phyloP scores from a whole-genome alignment of 2,888 invertebrate genomes.

The Rutpela maculata region DNA sequence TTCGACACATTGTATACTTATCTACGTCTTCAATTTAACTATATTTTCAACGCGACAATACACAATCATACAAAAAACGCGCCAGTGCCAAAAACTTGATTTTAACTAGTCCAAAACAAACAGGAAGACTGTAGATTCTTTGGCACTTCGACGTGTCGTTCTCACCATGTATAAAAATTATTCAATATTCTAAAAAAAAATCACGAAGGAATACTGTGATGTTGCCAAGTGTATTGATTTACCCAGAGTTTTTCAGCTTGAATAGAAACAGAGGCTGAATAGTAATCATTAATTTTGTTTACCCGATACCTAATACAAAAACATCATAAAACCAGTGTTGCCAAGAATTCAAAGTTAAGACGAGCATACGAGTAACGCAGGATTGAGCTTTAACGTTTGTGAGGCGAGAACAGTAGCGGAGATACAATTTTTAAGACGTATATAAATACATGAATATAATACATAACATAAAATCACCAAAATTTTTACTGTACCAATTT shows the following conservation, averaged over 20 bases:
- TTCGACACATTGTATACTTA: no score
- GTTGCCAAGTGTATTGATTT: constrained; percentile 14
- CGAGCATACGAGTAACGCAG: constrained; percentile 12
- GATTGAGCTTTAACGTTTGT: background rate
- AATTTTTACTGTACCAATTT: no score
- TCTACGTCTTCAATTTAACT: no score
- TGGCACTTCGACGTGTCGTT: background rate
- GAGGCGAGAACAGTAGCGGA: background rate
- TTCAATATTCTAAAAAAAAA: background rate
- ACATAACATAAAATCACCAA: no score
- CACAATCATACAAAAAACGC: no score
- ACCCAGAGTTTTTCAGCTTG: constrained; percentile 12
- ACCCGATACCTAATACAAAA: constrained; percentile 34
- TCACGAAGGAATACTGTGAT: background rate
- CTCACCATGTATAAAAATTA: background rate
- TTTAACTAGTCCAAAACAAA: background rate
- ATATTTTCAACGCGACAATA: no score
- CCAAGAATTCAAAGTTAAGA: constrained; percentile 26
- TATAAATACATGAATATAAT: no score
- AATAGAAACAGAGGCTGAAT: constrained; percentile 21
- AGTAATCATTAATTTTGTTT: constrained; percentile 37
- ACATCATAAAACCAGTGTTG: constrained; percentile 32
- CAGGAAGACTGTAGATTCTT: background rate
- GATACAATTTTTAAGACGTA: background rate
- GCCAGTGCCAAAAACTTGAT: background rate